phyloP scores from a whole-genome alignment of 2,888 invertebrate genomes.

The Desoria tigrina region DNA sequence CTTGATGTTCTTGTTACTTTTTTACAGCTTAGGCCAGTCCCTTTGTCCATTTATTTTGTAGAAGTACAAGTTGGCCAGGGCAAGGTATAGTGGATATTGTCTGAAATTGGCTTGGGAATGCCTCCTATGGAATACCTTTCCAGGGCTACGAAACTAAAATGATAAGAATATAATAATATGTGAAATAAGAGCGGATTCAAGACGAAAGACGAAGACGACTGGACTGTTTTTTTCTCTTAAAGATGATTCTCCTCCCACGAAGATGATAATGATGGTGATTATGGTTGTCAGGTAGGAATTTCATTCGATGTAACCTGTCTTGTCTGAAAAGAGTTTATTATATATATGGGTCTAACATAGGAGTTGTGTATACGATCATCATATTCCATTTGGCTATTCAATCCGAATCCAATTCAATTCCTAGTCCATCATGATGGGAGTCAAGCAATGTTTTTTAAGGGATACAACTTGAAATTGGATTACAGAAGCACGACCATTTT shows the following conservation, averaged over 20 bases:
- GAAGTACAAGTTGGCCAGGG: too few relatives aligned
- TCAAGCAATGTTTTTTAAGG: neutral
- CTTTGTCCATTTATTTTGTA: too few relatives aligned
- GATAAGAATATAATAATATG: too few relatives aligned
- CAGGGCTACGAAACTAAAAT: too few relatives aligned
- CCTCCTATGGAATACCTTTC: too few relatives aligned
- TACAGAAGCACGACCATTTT: slow-evolving; percentile 30
- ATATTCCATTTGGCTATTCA: slow-evolving; percentile 6
- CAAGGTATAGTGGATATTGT: too few relatives aligned
- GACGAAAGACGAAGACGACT: too few relatives aligned
- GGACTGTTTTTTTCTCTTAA: slow-evolving; percentile 5
- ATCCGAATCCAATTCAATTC: slow-evolving; percentile 9
- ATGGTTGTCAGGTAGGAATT: slow-evolving; percentile 35
- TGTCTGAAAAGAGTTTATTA: neutral
- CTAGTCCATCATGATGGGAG: neutral
- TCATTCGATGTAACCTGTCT: slow-evolving; percentile 13
- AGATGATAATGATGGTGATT: slow-evolving; percentile 36
- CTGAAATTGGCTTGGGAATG: too few relatives aligned
- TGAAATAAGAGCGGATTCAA: slow-evolving; percentile 1
- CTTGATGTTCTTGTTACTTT: slow-evolving; percentile 15
- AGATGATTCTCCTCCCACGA: slow-evolving; percentile 18
- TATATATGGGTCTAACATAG: too few relatives aligned
- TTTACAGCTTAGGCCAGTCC: too few relatives aligned
- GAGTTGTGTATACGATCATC: too few relatives aligned
- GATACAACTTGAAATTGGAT: slow-evolving; percentile 27